Evolutionary conservation across 2,888 invertebrate genomes (phyloP).

Genomic region (Hyposoter dolosus): DNA sequence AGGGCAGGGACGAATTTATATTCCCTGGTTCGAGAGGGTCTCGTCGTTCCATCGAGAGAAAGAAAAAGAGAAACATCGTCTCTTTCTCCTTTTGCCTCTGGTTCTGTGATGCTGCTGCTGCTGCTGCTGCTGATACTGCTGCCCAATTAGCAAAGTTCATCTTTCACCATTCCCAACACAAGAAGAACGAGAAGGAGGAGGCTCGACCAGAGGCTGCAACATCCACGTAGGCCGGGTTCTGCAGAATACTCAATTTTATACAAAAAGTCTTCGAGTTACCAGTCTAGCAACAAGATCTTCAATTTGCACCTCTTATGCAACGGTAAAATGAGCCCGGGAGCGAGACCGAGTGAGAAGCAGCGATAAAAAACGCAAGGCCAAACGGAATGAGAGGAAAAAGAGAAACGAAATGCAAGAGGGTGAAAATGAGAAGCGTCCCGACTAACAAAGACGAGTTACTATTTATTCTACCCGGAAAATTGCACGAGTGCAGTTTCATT

Average conservation of each 20-base stretch:
- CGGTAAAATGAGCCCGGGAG: conserved; percentile 63
- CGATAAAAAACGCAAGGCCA: conserved; percentile 8
- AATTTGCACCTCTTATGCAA: conserved; percentile 67
- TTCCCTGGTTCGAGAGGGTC: conserved; percentile 62
- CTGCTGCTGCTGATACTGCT: conserved; percentile 52
- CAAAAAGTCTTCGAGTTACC: conserved; percentile 69
- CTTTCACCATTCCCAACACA: conserved; percentile 38
- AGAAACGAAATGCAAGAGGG: conserved; percentile 11
- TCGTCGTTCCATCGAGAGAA: conserved; percentile 53
- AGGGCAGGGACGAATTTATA: conserved; percentile 59
- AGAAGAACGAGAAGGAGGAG: conserved; percentile 30
- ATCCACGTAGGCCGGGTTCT: conserved; percentile 34
- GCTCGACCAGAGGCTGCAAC: conserved; percentile 46
- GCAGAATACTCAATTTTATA: conserved; percentile 61
- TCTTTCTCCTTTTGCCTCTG: not conserved
- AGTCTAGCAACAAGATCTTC: conserved; percentile 65
- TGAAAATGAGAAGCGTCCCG: conserved; percentile 22
- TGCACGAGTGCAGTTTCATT: conserved; percentile 35
- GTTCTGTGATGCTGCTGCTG: conserved; percentile 53
- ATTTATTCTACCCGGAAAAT: conserved; percentile 39
- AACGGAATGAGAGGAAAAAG: conserved; percentile 21
- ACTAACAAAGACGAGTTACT: conserved; percentile 43
- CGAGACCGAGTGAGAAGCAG: not conserved
- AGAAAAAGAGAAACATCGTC: conserved; percentile 7
- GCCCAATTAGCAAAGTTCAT: conserved; percentile 69